Evolutionary conservation across 2,113 vertebrate genomes (phyloP).

Genomic region (Notarius lentiginosus): DNA sequence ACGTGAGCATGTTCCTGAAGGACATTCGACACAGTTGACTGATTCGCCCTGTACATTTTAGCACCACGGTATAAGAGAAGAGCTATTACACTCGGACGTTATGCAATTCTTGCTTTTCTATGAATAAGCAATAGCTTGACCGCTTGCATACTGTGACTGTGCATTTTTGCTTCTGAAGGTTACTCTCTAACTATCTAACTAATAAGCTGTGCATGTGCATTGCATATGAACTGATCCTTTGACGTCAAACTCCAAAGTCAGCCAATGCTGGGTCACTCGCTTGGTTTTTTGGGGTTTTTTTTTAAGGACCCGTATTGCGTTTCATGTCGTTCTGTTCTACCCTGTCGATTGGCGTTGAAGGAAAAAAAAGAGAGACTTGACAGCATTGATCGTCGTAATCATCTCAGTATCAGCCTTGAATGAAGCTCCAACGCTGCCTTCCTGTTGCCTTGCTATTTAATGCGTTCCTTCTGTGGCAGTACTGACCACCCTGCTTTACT

Average conservation of each 20-base stretch:
- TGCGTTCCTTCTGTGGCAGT: slow-evolving; percentile 41
- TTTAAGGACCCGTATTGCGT: not conserved
- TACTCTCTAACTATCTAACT: not conserved
- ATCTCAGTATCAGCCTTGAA: slow-evolving; percentile 33
- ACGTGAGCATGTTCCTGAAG: not conserved
- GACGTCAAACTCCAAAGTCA: slow-evolving; percentile 36
- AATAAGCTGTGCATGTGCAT: slow-evolving; percentile 38
- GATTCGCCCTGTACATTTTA: not conserved
- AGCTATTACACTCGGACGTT: not conserved
- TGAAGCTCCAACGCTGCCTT: slow-evolving; percentile 39
- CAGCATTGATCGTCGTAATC: slow-evolving; percentile 43
- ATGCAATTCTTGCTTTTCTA: slow-evolving; percentile 8
- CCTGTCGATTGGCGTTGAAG: slow-evolving; percentile 5
- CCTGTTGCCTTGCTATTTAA: slow-evolving; percentile 44
- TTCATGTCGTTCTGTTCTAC: not conserved
- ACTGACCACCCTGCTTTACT: slow-evolving; percentile 50
- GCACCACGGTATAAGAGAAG: not conserved
- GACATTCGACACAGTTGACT: not conserved
- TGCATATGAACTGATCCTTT: slow-evolving; percentile 26
- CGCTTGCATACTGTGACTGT: slow-evolving; percentile 19
- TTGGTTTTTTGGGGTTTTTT: not conserved
- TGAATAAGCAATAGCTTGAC: not conserved
- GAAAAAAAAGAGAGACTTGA: not conserved
- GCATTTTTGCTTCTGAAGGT: slow-evolving; percentile 27
- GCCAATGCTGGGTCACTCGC: not conserved